phyloP scores from a whole-genome alignment of 1,140 invertebrate species.

The Hestina assimilis region DNA sequence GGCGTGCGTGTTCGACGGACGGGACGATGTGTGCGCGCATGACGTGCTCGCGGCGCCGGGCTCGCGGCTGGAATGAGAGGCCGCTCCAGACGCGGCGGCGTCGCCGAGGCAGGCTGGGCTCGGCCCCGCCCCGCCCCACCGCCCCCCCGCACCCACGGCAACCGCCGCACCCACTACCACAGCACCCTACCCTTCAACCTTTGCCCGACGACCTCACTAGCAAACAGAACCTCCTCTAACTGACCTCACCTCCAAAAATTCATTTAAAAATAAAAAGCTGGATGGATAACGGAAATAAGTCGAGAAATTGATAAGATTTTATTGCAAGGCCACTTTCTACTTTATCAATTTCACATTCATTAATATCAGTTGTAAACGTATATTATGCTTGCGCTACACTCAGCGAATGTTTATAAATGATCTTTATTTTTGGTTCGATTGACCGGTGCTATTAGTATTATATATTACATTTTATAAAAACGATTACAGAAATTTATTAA shows the following conservation, averaged over 20 bases:
- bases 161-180: conserved; percentile 35
- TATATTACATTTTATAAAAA: too few species aligned
- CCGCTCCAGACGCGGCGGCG: conserved; percentile 64
- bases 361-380: conserved; percentile 1
- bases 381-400: not conserved
- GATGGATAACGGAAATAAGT: not conserved
- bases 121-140: conserved; percentile 39
- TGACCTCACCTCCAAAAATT: not conserved
- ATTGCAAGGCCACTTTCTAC: conserved; percentile 6
- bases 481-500: too few species aligned
- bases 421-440: too few species aligned
- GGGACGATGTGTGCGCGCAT: conserved; percentile 39
- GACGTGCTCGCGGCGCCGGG: conserved; percentile 38
- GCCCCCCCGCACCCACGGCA: conserved; percentile 37
- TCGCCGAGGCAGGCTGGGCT: conserved; percentile 42
- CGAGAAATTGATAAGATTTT: conserved; percentile 4
- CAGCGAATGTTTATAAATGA: too few species aligned
- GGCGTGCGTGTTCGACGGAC: conserved; percentile 52
- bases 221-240: conserved; percentile 6
- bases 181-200: conserved; percentile 32
- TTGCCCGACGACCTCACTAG: conserved; percentile 8
- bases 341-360: conserved; percentile 18
- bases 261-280: not conserved
- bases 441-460: too few species aligned
- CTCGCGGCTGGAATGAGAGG: conserved; percentile 56